These are phyloP conservation scores for Drosophila limbata DNA, from an alignment of 2,888 invertebrate species.

Conservation along the genomic window DNA sequence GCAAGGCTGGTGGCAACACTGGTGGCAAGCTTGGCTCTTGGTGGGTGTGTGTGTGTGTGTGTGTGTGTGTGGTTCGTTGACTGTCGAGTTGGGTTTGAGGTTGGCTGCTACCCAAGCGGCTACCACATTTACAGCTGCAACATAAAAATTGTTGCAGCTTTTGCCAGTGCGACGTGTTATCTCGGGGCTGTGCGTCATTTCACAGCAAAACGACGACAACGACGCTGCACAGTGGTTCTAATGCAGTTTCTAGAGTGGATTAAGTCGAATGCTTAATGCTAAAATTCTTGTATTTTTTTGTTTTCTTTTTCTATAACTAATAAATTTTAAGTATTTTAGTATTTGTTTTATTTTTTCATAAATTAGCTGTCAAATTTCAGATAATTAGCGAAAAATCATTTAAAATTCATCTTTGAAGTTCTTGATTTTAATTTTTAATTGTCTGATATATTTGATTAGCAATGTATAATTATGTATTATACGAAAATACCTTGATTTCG, in stretches of 20 bases:
- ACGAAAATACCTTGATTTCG: too few relatives aligned
- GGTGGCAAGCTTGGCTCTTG: background rate
- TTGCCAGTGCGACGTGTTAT: slow-evolving; percentile 73
- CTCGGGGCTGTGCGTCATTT: slow-evolving; percentile 83
- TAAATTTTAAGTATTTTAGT: too few relatives aligned
- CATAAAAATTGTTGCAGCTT: slow-evolving; percentile 75
- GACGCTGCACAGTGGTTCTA: background rate
- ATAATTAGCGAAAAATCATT: too few relatives aligned
- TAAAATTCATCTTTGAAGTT: too few relatives aligned
- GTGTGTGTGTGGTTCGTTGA: slow-evolving; percentile 5
- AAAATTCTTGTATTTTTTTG: background rate
- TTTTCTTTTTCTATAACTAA: too few relatives aligned
- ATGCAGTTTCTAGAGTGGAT: background rate
- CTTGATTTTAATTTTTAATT: too few relatives aligned
- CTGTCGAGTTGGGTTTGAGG: slow-evolving; percentile 4
- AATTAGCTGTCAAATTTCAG: too few relatives aligned
- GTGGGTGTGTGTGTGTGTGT: background rate
- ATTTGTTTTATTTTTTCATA: too few relatives aligned
- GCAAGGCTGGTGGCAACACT: slow-evolving; percentile 18
- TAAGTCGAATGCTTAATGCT: background rate
- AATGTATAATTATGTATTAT: too few relatives aligned
- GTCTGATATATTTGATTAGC: too few relatives aligned
- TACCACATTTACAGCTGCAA: slow-evolving; percentile 67
- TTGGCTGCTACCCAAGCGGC: slow-evolving; percentile 20
- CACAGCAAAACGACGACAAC: slow-evolving; percentile 54